Base-by-base conservation (phyloP, 2,888 invertebrate genomes). In the Serrognathus titanus region DNA sequence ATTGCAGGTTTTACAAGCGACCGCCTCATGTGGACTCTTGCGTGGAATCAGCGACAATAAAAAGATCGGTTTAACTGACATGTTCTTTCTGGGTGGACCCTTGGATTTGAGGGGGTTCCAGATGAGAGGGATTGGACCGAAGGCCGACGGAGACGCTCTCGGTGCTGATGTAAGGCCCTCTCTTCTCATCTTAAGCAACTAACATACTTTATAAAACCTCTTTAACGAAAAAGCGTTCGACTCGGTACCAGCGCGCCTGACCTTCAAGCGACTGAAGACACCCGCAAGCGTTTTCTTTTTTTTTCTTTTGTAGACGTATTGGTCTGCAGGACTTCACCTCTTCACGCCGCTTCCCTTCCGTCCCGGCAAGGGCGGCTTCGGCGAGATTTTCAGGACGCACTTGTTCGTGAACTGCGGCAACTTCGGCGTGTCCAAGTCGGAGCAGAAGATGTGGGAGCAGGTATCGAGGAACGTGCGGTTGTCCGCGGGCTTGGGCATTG, bases 291-390 rank as follows among this genome's bases (percentile, higher is more conserved):
- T 13, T 40, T 12, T 24, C 9, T 38, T 7, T 47, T 35, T 12
- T 11, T n/a, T n/a, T 39, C 36, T 37, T 70, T 71, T 1, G 72
- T 16, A 88, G 82, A 82, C 89, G 41, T 95, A 90, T 78, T 95
- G 96, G 92, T 87, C 92, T 10, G 82, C 85, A 2, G 97, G 90
- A 0, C 73, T 92, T 9, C 97, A 98, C 79, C 70, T 95, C 31
- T 97, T 90, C 81, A 85, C 90, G 1, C 97, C 97, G 8, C 81
- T 99, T 57, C 97, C 97, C 11, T 95, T 95, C 78, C 83, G 85
- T 62, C 88, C 89, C 2, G 87, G 90, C 9, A 83, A 84, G 68
- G 88, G 88, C 43, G 88, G 90, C 6, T 83, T 96, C 63, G 91
- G 90, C 1, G 89, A 94, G 64, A 81, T 93, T 65, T 91, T 97